Base-by-base conservation (phyloP, 2,888 invertebrate genomes). In the Thera britannica region DNA sequence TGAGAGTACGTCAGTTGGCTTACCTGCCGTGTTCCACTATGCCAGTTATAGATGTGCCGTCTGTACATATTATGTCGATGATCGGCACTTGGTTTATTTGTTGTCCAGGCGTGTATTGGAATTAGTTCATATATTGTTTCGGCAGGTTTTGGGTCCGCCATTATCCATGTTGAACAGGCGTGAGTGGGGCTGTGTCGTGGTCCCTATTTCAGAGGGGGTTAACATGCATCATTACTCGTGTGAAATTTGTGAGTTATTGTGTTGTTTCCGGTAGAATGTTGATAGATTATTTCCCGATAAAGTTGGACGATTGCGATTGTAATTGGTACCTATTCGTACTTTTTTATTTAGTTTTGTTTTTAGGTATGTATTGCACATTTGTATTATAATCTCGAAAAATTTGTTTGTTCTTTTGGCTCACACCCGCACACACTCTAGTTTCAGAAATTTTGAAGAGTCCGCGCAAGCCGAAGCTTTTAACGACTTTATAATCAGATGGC, bases 41-140 rank as follows among this genome's bases (percentile, higher is more conserved):
- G 23, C 23, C 23, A 23, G 23, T 23, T 23, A 23, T 0, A 23
- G 23, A 23, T 23, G 23, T 23, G 1, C 23, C 23, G 23, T 23
- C 23, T 23, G 23, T 23, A 23, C 23, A 23, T 23, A 23, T 23
- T 23, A 23, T 23, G 23, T 23, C 23, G 0, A 23, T 23, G 23
- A 63, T 58, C 52, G 48, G 44, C 63, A 68, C 63, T 63, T 63
- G 63, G 56, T 58, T 59, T 62, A 67, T 67, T 62, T 58, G 41
- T 56, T 57, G 34, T 38, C 36, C n/a, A 34, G 54, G n/a, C 60
- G 38, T 60, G 56, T 66, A 57, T 65, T 61, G 55, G 63, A 46
- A 59, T 66, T 61, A 61, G 56, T 64, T 64, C 51, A 58, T 66
- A 58, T 66, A 64, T 64, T 71, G 66, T 63, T 68, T 66, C 56